Percentiles rank a stretch among this genome's conserved stretches.
These are phyloP conservation scores for Gouania willdenowi DNA, from an alignment of 2,797 vertebrate species.

Conservation along the genomic window DNA sequence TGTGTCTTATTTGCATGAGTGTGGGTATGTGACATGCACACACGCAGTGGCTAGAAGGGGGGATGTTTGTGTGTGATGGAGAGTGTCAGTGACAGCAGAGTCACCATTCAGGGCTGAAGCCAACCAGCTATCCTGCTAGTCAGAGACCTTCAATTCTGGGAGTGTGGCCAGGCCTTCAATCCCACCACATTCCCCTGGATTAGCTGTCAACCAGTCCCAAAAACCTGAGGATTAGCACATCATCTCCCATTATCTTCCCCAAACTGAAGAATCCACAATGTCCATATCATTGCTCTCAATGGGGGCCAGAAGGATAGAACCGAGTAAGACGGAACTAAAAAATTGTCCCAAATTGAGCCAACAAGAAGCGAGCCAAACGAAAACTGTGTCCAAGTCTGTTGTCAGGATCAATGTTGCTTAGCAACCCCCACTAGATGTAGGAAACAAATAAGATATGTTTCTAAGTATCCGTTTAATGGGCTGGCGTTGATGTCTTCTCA, in stretches of 20 bases:
- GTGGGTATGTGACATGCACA: constrained; percentile 38
- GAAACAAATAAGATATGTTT: constrained; percentile 40
- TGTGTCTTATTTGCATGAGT: constrained; percentile 38
- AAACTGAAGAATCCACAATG: constrained; percentile 66
- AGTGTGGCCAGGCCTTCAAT: constrained; percentile 70
- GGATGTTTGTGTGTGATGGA: constrained; percentile 21
- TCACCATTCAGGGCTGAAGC: constrained; percentile 55
- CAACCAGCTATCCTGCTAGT: constrained; percentile 41
- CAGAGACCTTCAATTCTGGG: constrained; percentile 64
- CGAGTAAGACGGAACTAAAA: constrained; percentile 40
- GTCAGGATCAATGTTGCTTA: constrained; percentile 36
- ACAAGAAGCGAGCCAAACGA: constrained; percentile 42
- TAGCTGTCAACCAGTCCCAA: constrained; percentile 75
- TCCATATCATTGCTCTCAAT: constrained; percentile 38
- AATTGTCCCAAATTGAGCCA: constrained; percentile 41
- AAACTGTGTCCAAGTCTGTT: constrained; percentile 51
- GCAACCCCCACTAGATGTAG: constrained; percentile 41
- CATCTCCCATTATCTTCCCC: constrained; percentile 77
- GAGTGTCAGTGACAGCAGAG: constrained; percentile 38
- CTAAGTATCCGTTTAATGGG: constrained; percentile 27
- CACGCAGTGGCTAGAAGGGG: constrained; percentile 18
- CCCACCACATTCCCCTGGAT: constrained; percentile 75
- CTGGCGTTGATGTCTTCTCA: constrained; percentile 5
- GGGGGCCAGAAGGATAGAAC: constrained; percentile 38
- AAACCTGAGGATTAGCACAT: constrained; percentile 77